A percentile compares a stretch with the other conserved stretches of the same genome.
Evolutionary conservation across 2,888 invertebrate species (phyloP).

Genomic region (Holacanthella duospinosa): DNA sequence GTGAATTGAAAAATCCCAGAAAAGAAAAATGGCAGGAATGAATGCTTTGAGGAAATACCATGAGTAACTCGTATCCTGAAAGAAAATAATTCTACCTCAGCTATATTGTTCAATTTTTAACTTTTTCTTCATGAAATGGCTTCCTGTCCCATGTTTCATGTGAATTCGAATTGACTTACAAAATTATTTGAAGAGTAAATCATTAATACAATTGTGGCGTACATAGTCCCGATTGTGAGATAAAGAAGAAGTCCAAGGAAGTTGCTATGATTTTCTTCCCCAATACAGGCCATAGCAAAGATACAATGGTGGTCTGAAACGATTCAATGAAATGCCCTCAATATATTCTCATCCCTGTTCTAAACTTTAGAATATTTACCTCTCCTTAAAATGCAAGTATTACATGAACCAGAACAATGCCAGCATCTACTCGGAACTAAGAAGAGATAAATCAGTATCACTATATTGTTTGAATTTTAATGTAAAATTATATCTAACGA

Average conservation of each 20-base stretch:
- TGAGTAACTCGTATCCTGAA: conserved; percentile 15
- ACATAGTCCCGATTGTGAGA: conserved; percentile 18
- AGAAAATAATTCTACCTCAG: neutral
- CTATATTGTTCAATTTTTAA: no score
- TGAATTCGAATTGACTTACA: conserved; percentile 1
- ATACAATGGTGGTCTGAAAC: conserved; percentile 34
- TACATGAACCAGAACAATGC: conserved; percentile 30
- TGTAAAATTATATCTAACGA: neutral
- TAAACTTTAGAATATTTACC: neutral
- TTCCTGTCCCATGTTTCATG: neutral
- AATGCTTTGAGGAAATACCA: conserved; percentile 21
- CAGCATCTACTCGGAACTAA: conserved; percentile 33
- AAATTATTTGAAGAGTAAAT: neutral
- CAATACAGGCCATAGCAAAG: conserved; percentile 31
- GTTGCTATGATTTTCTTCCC: conserved; percentile 34
- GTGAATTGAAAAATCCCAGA: conserved; percentile 22
- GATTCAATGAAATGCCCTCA: conserved; percentile 16
- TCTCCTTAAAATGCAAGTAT: conserved; percentile 12
- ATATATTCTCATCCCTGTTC: no score
- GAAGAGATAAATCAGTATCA: neutral
- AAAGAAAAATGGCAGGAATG: conserved; percentile 25
- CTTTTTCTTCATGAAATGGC: neutral
- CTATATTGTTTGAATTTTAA: neutral
- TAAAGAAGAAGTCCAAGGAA: conserved; percentile 33
- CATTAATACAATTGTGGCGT: conserved; percentile 7